Evolutionary conservation across 2,888 invertebrate genomes (phyloP), one percentile per base, ranked within the genome.

Genomic region (Lamproptera curius): DNA sequence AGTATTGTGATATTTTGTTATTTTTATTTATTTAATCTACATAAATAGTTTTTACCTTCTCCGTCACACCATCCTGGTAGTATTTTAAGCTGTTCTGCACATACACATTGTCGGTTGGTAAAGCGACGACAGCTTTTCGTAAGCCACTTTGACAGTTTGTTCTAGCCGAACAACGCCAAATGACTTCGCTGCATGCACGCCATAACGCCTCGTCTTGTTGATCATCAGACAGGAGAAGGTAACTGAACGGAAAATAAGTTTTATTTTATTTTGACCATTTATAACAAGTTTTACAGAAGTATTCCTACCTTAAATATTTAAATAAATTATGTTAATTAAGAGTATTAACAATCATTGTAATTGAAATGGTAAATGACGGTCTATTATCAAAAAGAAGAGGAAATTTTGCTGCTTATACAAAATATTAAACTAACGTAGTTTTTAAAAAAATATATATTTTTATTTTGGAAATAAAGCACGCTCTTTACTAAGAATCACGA

Each of bases 61-160:
- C 94, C 44, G 94, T 94, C 11, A 94, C 85, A 2, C 92, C 91
- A 65, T 95, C 95, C 59, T 92, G 93, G 59, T 93, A 94, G 67
- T 93, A 95, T 50, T 90, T 89, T 4, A 91, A 90, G 54, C 91
- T 91, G 58, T 93, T 93, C 51, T 91, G 89, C 44, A 93, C 88
- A 60, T 92, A 91, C 0, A 78, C 73, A 5, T 76, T 83, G 36
- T 91, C 91, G 38, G 91, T 90, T 0, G 93, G 93, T 44, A 94
- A 65, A 10, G 81, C 91, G 8, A 93, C 88, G 1, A 88, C 68
- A 0, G 90, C 83, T 36, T 64, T 90, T 37, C 75, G 64, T 23
- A 83, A 80, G 1, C 91, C 91, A 63, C 74, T 47, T 86, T 76
- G 79, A 0, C 61, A 55, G 11, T 73, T 54, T 82, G 86, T 74